A percentile compares a stretch with the other conserved stretches of the same genome.
phyloP scores from a whole-genome alignment of 2,113 vertebrate genomes.

The Tragelaphus strepsiceros region DNA sequence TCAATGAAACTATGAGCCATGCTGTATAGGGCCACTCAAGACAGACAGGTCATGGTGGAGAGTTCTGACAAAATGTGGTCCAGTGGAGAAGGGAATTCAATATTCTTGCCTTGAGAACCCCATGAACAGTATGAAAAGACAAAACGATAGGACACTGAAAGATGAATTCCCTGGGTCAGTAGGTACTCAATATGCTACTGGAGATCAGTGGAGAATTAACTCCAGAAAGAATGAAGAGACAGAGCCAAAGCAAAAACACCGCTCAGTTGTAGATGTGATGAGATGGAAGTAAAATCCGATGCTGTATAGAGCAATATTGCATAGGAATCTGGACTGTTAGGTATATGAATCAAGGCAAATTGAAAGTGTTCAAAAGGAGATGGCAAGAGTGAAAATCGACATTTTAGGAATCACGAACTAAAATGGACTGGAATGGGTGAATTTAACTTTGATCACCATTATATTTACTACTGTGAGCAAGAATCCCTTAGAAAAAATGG shows the following conservation, averaged over 20 bases:
- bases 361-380: not conserved
- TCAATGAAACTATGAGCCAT: not conserved
- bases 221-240: not conserved
- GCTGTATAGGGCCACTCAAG: not conserved
- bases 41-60: not conserved
- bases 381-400: not conserved
- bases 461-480: not conserved
- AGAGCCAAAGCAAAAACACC: not conserved
- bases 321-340: not conserved
- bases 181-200: not conserved
- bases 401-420: not conserved
- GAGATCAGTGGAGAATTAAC: not conserved
- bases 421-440: not conserved
- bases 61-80: not conserved
- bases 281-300: not conserved
- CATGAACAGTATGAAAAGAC: not conserved
- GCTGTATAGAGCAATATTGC: not conserved
- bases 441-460: not conserved
- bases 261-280: not conserved
- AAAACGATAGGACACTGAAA: not conserved
- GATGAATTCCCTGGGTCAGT: accelerated
- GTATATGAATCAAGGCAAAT: not conserved
- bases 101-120: not conserved
- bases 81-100: not conserved
- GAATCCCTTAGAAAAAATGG: not conserved